phyloP scores from a whole-genome alignment of 1,140 invertebrate genomes.

The Drosophila watanabei region DNA sequence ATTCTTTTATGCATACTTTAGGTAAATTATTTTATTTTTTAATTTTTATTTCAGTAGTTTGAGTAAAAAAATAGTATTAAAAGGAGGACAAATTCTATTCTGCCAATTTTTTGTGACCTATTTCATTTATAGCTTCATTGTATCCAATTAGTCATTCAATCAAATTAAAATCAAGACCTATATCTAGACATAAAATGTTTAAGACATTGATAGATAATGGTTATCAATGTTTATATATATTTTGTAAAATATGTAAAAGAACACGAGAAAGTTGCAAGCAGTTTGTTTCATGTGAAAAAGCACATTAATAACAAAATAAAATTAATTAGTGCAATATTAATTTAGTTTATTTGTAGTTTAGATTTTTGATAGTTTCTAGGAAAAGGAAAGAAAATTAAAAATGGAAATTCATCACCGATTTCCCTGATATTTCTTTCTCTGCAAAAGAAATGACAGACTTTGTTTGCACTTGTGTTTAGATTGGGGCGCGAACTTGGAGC shows the following conservation, averaged over 20 bases:
- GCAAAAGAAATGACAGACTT: slow-evolving; percentile 34
- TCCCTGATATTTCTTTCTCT: slow-evolving; percentile 18
- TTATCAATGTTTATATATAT: neutral
- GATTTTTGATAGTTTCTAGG: neutral
- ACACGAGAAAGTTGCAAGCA: neutral
- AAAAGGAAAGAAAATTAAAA: neutral
- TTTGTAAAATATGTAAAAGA: neutral
- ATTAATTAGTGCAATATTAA: too few species aligned
- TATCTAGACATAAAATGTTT: neutral
- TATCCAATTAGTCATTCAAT: neutral
- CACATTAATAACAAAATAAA: too few species aligned
- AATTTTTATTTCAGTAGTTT: neutral
- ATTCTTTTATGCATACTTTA: neutral
- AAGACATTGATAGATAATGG: neutral
- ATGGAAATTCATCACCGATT: neutral
- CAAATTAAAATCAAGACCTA: too few species aligned
- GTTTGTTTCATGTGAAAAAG: too few species aligned
- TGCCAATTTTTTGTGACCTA: too few species aligned
- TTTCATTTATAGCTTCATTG: neutral
- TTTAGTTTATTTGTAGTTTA: neutral
- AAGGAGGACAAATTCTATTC: too few species aligned
- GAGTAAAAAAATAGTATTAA: too few species aligned
- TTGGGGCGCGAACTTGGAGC: slow-evolving; percentile 45
- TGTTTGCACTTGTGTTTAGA: slow-evolving; percentile 59
- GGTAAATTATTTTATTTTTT: neutral